Base-by-base conservation (phyloP, 2,113 vertebrate species). In the Albula goreensis region DNA sequence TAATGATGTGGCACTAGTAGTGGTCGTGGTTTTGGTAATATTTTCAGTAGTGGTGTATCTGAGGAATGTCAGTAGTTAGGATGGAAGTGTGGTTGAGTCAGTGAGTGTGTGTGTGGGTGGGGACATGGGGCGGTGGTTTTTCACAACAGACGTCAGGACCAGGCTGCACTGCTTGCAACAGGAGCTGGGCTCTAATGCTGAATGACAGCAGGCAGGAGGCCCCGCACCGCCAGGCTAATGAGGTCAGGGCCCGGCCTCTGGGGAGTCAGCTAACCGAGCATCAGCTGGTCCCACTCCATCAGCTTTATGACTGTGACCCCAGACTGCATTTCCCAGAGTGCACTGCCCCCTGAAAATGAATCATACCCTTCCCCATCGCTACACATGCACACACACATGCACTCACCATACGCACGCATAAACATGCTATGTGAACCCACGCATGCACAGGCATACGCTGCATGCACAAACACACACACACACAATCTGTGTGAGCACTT, bases 201-300 rank as follows among this genome's bases (percentile, higher is more conserved):
- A 70, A 49, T 66, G 82, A 83, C 82, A 50, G 57, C 56, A 49
- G 31, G 57, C 50, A 63, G 82, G 41, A 50, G 31, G 13, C 19
- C 60, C 22, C 19, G 56, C 11, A 19, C 82, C 57, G 11, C 5
- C n/a, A 19, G 57, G 82, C 57, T 83, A 66, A 83, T 83, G 82
- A 83, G 82, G 48, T 66, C 50, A 49, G 49, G 57, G 66, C 82
- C 82, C 50, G 60, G 60, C 10, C 48, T 63, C 60, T 63, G 15
- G 57, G 19, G 56, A 51, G 31, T 17, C 60, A 70, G 82, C 57
- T 70, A 66, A 50, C 82, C n/a, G 53, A 83, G 48, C 50, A n/a
- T 41, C 49, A 70, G 82, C 60, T n/a, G 82, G 82, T 70, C 66
- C 49, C 56, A 48, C 82, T 83, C 50, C 57, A 12, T 66, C 57